Evolutionary conservation across 2,797 vertebrate genomes (phyloP).

Genomic region (Ctenosaura bakeri): DNA sequence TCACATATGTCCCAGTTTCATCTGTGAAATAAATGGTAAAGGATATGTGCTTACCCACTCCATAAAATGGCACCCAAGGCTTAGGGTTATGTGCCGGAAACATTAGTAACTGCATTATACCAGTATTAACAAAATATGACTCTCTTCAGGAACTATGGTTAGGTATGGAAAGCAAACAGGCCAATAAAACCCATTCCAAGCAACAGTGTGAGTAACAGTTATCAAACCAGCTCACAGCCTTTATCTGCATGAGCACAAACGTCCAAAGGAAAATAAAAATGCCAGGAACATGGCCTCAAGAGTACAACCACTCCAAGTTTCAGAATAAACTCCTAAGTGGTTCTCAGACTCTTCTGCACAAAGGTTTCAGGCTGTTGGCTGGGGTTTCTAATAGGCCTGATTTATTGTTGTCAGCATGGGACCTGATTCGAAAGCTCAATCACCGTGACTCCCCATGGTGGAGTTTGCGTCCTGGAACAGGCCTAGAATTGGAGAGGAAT

Average conservation of each 20-base stretch:
- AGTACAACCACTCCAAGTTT: conserved; percentile 42
- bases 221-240: background rate
- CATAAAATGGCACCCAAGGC: conserved; percentile 1
- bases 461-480: conserved; percentile 81
- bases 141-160: background rate
- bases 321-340: conserved; percentile 47
- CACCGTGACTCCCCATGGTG: conserved; percentile 82
- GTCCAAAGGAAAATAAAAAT: conserved; percentile 45
- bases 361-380: conserved; percentile 76
- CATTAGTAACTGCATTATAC: background rate
- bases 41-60: background rate
- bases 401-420: conserved; percentile 85
- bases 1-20: too few relatives aligned
- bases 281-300: conserved; percentile 41
- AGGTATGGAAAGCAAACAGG: background rate
- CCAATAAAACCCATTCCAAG: conserved; percentile 48
- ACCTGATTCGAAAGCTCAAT: conserved; percentile 85
- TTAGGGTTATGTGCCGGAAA: background rate
- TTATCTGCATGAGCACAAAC: conserved; percentile 52
- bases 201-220: conserved; percentile 40
- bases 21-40: too few relatives aligned
- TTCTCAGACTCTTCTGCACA: conserved; percentile 61
- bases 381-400: conserved; percentile 81
- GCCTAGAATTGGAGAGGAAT: conserved; percentile 88
- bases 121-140: background rate